Evolutionary conservation across 2,888 invertebrate species (phyloP).

Genomic region (Agriopis aurantiaria): DNA sequence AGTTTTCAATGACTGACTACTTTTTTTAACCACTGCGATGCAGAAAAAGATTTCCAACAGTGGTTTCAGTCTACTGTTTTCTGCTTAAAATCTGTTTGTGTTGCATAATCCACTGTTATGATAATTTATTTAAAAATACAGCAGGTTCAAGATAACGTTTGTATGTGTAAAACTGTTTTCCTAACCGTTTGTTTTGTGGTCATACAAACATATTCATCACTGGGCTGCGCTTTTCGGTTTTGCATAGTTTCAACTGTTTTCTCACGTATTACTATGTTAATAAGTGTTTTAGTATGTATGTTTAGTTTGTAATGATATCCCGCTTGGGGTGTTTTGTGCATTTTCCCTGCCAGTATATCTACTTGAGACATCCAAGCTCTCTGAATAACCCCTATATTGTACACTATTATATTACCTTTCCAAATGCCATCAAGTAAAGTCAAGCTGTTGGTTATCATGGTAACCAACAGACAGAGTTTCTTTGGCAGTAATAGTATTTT

Average conservation of each 20-base stretch:
- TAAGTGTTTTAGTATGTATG: too few species aligned
- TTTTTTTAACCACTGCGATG: background rate
- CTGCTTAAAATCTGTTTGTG: slow-evolving; percentile 6
- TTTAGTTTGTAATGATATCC: too few species aligned
- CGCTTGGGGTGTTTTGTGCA: background rate
- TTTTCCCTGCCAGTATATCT: background rate
- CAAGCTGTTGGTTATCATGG: too few species aligned
- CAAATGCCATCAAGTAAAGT: too few species aligned
- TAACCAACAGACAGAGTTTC: too few species aligned
- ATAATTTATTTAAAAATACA: slow-evolving; percentile 18
- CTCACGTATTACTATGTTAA: too few species aligned
- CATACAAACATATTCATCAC: too few species aligned
- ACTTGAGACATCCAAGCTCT: too few species aligned
- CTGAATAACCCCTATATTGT: too few species aligned
- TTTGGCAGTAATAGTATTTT: too few species aligned
- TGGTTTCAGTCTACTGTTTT: background rate
- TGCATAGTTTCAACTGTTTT: background rate
- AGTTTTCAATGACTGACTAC: too few species aligned
- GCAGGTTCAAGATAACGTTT: background rate
- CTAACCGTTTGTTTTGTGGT: background rate
- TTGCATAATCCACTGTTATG: slow-evolving; percentile 30
- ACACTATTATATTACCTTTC: too few species aligned
- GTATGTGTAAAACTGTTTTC: background rate
- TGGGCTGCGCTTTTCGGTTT: background rate
- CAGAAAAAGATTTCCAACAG: background rate